Evolutionary conservation across 2,113 vertebrate genomes (phyloP).

Genomic region (human): GRCh38 chr11:33954501-33955000

Average conservation of each 20-base stretch:
- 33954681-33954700: background rate
- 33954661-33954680: background rate
- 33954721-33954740: background rate
- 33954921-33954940: background rate
- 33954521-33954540: background rate
- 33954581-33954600: background rate
- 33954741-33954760: background rate
- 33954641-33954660: rapidly evolving
- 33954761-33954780: background rate
- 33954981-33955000: background rate
- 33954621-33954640: rapidly evolving
- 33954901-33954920: background rate
- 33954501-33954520: background rate
- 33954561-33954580: background rate
- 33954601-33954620: background rate
- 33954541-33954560: background rate
- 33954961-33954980: background rate
- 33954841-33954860: background rate
- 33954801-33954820: conserved; percentile 4
- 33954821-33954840: background rate
- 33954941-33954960: background rate
- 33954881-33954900: background rate
- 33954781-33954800: background rate
- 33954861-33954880: background rate
- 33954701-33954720: background rate